Evolutionary conservation across 2,113 vertebrate species (phyloP).

Genomic region (Laticauda laticaudata): DNA sequence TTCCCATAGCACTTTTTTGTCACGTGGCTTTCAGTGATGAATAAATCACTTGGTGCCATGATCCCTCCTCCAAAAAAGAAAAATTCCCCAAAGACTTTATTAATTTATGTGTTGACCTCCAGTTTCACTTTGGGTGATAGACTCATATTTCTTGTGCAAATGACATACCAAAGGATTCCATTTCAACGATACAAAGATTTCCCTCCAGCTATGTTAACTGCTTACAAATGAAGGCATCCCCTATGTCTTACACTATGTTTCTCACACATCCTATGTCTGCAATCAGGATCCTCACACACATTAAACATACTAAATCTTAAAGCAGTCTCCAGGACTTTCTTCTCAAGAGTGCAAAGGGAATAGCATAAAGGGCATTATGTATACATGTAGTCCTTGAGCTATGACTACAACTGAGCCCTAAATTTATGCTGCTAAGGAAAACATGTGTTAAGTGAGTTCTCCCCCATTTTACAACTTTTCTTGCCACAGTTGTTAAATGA

Average conservation of each 20-base stretch:
- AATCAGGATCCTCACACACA: not conserved
- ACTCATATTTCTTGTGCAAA: not conserved
- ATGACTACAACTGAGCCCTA: not conserved
- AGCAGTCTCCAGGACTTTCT: not conserved
- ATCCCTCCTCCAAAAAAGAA: not conserved
- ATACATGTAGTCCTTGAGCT: not conserved
- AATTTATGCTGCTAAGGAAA: not conserved
- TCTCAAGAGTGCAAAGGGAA: not conserved
- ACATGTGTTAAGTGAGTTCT: not conserved
- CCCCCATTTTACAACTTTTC: not conserved
- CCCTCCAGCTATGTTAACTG: not conserved
- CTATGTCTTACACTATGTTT: not conserved
- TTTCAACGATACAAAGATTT: not conserved
- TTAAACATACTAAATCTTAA: not conserved
- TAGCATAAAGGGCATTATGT: not conserved
- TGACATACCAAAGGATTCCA: fast-evolving
- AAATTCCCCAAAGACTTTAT: not conserved
- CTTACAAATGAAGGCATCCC: not conserved
- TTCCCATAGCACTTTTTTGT: not conserved
- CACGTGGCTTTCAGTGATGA: not conserved
- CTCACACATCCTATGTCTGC: not conserved
- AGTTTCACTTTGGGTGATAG: not conserved
- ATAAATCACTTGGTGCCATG: not conserved
- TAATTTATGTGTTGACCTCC: not conserved
- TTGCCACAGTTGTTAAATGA: not conserved